Conservation (phyloP, 2,888 invertebrate genomes). For the Lymantria monacha region DNA sequence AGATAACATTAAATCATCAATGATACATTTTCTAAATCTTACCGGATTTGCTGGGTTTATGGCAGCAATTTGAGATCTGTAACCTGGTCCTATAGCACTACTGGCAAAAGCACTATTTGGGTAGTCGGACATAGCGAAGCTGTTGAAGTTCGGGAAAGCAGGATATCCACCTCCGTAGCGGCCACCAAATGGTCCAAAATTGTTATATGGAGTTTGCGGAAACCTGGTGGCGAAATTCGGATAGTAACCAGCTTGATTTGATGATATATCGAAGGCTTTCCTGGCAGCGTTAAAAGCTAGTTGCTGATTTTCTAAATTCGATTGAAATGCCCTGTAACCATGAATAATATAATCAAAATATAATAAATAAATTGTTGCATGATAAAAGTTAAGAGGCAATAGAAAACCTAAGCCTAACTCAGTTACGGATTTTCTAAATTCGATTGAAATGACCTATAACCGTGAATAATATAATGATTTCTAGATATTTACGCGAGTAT, state of each 20-base stretch:
- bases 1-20: too few relatives aligned
- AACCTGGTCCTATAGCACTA: slow-evolving; percentile 79
- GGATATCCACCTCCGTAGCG: slow-evolving; percentile 1
- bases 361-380: slow-evolving; percentile 7
- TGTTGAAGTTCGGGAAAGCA: slow-evolving; percentile 2
- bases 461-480: too few relatives aligned
- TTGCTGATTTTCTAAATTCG: slow-evolving; percentile 56
- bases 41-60: slow-evolving; percentile 84
- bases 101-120: slow-evolving; percentile 74
- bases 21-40: slow-evolving; percentile 44
- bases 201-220: slow-evolving; percentile 20
- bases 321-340: slow-evolving; percentile 62
- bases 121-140: slow-evolving; percentile 28
- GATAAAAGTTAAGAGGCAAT: neutral
- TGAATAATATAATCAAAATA: slow-evolving; percentile 28
- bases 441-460: slow-evolving; percentile 62
- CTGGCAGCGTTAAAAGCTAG: slow-evolving; percentile 63
- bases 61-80: slow-evolving; percentile 79
- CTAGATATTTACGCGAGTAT: too few relatives aligned
- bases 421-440: slow-evolving; percentile 58
- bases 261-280: slow-evolving; percentile 67
- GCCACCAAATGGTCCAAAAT: slow-evolving; percentile 6
- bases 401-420: neutral
- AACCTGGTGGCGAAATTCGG: slow-evolving; percentile 62
- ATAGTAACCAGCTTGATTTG: slow-evolving; percentile 54